phyloP scores from a whole-genome alignment of 2,113 vertebrate genomes.

The Atrichornis clamosus region DNA sequence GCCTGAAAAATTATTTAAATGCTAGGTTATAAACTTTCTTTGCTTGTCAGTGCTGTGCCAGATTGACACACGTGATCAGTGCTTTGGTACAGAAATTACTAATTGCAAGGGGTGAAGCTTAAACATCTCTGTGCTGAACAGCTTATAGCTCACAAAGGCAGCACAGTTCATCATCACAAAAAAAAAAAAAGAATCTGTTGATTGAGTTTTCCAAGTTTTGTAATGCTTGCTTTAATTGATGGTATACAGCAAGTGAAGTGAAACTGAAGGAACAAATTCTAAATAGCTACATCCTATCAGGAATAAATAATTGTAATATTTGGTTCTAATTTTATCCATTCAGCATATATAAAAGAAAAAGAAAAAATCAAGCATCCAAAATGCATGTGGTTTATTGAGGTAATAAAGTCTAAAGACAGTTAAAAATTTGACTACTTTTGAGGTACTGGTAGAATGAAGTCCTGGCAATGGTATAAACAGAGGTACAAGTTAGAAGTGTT shows the following conservation, averaged over 20 bases:
- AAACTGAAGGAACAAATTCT: neutral
- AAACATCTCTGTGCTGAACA: neutral
- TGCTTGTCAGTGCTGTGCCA: neutral
- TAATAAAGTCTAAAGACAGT: neutral
- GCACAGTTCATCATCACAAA: fast-evolving
- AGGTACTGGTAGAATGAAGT: neutral
- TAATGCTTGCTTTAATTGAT: neutral
- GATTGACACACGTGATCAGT: neutral
- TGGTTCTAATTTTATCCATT: neutral
- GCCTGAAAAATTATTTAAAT: neutral
- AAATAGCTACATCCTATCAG: neutral
- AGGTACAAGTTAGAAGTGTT: neutral
- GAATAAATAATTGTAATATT: neutral
- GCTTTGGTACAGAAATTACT: neutral
- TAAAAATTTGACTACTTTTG: neutral
- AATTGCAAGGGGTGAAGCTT: neutral
- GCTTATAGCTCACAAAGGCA: neutral
- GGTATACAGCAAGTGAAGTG: neutral
- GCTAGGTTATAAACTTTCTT: neutral
- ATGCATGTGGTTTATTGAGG: neutral
- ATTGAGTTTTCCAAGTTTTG: neutral
- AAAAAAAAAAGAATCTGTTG: neutral
- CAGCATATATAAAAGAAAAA: neutral
- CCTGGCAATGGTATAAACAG: neutral
- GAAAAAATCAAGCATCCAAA: neutral